These are phyloP conservation scores for Erebia aethiops DNA, from an alignment of 2,888 invertebrate species.

Conservation along the genomic window DNA sequence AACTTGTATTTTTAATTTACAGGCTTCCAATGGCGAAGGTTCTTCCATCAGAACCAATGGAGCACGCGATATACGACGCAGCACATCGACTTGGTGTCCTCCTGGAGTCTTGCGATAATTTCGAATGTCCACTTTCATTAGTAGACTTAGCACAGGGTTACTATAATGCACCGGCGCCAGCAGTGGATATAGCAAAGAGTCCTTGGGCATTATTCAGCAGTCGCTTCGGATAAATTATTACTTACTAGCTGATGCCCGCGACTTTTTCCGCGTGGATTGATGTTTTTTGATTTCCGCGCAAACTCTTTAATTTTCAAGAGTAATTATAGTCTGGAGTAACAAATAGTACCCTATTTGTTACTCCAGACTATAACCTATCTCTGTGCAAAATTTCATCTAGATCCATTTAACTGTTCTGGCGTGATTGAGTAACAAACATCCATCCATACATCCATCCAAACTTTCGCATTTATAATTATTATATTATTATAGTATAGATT, in stretches of 20 bases:
- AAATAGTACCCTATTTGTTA: too few species aligned
- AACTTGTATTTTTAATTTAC: constrained; percentile 34
- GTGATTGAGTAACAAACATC: too few species aligned
- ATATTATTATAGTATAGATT: too few species aligned
- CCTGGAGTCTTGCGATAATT: constrained; percentile 82
- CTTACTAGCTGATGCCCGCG: not conserved
- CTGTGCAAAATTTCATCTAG: too few species aligned
- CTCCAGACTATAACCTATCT: too few species aligned
- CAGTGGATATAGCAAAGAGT: constrained; percentile 51
- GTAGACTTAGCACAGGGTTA: constrained; percentile 87
- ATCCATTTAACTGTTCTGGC: too few species aligned
- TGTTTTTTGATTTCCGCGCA: too few species aligned
- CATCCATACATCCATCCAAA: too few species aligned
- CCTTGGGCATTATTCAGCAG: constrained; percentile 73
- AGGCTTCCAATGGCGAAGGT: constrained; percentile 87
- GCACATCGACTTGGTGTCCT: constrained; percentile 80
- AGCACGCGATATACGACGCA: constrained; percentile 85
- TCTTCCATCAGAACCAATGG: constrained; percentile 84
- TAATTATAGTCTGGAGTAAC: too few species aligned
- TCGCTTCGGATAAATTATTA: constrained; percentile 49
- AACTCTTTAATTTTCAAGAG: too few species aligned
- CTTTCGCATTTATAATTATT: too few species aligned
- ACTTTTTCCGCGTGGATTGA: too few species aligned
- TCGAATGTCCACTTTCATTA: constrained; percentile 87
- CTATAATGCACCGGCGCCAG: constrained; percentile 71